These are phyloP conservation scores for Strongylocentrotus purpuratus DNA, from an alignment of 35 echinoderm and acorn worm genomes.

Conservation along the genomic window DNA sequence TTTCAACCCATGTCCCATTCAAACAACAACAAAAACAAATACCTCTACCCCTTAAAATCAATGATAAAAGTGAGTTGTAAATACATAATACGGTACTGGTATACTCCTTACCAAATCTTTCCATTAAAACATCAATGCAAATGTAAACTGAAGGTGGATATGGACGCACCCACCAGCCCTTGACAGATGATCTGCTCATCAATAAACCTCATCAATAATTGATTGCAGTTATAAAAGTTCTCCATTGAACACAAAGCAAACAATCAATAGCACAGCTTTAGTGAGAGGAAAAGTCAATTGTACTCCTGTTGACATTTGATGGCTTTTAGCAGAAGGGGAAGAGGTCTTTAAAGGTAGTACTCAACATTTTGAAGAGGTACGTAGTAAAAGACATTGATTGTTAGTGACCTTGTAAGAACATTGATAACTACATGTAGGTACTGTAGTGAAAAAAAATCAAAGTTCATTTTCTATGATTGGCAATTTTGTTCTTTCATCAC, in stretches of 20 bases:
- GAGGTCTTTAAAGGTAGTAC: background rate
- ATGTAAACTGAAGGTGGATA: background rate
- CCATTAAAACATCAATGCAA: background rate
- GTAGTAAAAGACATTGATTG: no score
- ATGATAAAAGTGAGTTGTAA: no score
- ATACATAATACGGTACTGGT: no score
- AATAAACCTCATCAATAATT: conserved; percentile 5
- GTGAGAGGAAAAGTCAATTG: background rate
- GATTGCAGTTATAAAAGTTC: background rate
- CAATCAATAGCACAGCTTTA: background rate
- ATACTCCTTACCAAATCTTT: background rate
- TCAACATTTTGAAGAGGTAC: no score
- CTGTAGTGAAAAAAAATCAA: no score
- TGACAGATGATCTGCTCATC: background rate
- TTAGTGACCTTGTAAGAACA: no score
- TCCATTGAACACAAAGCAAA: background rate
- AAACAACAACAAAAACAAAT: no score
- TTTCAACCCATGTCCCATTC: no score
- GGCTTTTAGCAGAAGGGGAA: background rate
- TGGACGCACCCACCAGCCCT: background rate
- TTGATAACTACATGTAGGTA: no score
- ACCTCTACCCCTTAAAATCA: no score
- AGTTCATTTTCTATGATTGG: no score
- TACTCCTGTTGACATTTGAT: background rate
- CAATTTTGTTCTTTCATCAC: no score